Conservation (phyloP, 2,888 invertebrate genomes). For the Epirrhoe tristata region DNA sequence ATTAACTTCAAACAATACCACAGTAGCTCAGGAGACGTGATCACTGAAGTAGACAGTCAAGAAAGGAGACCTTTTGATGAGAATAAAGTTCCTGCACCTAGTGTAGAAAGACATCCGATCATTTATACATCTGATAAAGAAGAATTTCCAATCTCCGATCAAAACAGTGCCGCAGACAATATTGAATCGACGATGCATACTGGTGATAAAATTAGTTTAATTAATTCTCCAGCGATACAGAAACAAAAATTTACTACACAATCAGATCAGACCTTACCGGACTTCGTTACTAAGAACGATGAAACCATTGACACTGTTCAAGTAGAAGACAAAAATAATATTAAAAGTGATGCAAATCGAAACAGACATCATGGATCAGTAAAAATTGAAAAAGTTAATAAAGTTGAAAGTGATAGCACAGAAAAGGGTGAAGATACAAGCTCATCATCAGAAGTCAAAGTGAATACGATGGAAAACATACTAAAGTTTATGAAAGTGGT, state of each 20-base stretch:
- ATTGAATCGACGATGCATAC: neutral
- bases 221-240: neutral
- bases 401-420: slow-evolving; percentile 5
- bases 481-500: slow-evolving; percentile 69
- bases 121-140: neutral
- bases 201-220: neutral
- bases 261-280: slow-evolving; percentile 12
- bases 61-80: slow-evolving; percentile 1
- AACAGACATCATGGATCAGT: slow-evolving; percentile 6
- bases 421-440: slow-evolving; percentile 29
- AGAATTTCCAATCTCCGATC: slow-evolving; percentile 1
- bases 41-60: neutral
- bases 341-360: slow-evolving; percentile 25
- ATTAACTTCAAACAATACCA: slow-evolving; percentile 17
- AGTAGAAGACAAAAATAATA: slow-evolving; percentile 10
- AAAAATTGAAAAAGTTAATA: slow-evolving; percentile 11
- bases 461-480: slow-evolving; percentile 61
- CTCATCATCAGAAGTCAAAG: slow-evolving; percentile 44
- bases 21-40: slow-evolving; percentile 13
- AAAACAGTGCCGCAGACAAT: neutral
- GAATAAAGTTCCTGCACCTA: neutral
- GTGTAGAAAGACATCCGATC: neutral
- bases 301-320: slow-evolving; percentile 16
- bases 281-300: slow-evolving; percentile 22
- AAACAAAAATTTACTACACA: slow-evolving; percentile 3